Evolutionary conservation across 2,888 invertebrate genomes (phyloP).

Genomic region (Galerucella pusilla): DNA sequence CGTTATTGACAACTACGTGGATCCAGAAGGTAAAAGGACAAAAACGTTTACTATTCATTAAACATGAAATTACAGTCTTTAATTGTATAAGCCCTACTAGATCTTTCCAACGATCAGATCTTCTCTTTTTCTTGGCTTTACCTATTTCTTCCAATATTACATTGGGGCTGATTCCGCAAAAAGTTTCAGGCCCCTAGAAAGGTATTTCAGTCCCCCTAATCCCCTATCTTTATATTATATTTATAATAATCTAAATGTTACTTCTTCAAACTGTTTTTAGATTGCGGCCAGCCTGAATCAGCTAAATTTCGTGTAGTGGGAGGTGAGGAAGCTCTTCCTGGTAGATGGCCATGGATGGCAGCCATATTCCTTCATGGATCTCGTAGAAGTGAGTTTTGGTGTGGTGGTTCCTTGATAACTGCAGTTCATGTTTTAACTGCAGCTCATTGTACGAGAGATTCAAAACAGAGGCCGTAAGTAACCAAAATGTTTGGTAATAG

Average conservation of each 20-base stretch:
- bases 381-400: conserved; percentile 90
- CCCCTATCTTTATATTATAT: not conserved
- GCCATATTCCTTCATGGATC: conserved; percentile 91
- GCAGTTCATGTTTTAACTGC: conserved; percentile 86
- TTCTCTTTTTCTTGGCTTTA: too few relatives aligned
- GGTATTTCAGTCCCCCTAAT: too few relatives aligned
- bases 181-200: too few relatives aligned
- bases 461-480: conserved; percentile 87
- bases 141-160: too few relatives aligned
- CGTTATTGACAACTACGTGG: conserved; percentile 64
- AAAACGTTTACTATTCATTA: not conserved
- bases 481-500: not conserved
- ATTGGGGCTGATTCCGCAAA: too few relatives aligned
- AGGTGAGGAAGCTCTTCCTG: conserved; percentile 84
- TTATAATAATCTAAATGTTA: not conserved
- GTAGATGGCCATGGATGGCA: conserved; percentile 97
- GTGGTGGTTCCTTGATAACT: conserved; percentile 90
- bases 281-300: conserved; percentile 85
- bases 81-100: too few relatives aligned
- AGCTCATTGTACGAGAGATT: conserved; percentile 93
- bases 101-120: too few relatives aligned
- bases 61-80: not conserved
- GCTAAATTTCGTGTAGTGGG: conserved; percentile 92
- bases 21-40: conserved; percentile 66
- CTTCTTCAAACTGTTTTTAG: conserved; percentile 62